Conservation (phyloP, 2,888 invertebrate species). For the Ormyrus pomaceus region DNA sequence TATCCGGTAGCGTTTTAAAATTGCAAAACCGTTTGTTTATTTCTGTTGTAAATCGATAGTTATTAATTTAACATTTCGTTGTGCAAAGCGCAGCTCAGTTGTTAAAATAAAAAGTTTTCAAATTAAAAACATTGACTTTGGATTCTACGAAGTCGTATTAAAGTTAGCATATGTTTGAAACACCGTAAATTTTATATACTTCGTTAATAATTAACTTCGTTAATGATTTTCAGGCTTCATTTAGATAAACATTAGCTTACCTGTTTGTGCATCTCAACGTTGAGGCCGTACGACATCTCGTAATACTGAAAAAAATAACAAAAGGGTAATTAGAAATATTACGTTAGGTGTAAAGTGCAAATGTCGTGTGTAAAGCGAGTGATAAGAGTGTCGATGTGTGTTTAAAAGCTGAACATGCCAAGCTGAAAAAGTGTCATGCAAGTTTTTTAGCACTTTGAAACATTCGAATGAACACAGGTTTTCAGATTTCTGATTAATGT, state of each 20-base stretch:
- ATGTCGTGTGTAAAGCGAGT: slow-evolving; percentile 1
- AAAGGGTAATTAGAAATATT: slow-evolving; percentile 39
- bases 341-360: not conserved
- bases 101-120: no score
- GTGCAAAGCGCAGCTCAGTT: no score
- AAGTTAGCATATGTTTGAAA: no score
- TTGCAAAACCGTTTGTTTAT: no score
- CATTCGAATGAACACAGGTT: not conserved
- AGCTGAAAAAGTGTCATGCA: slow-evolving; percentile 37
- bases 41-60: no score
- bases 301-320: slow-evolving; percentile 87
- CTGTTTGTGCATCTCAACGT: slow-evolving; percentile 99
- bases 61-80: no score
- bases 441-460: not conserved
- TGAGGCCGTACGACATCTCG: slow-evolving; percentile 98
- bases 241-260: slow-evolving; percentile 77
- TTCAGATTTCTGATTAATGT: no score
- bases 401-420: slow-evolving; percentile 36
- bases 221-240: not conserved
- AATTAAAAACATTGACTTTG: no score
- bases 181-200: no score
- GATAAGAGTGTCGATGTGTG: slow-evolving; percentile 37
- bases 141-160: no score
- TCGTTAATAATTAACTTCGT: not conserved
- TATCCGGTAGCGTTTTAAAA: no score